Evolutionary conservation across 2,113 vertebrate genomes (phyloP), one percentile per base, ranked within the genome.

Genomic region (Rhinogobius similis): DNA sequence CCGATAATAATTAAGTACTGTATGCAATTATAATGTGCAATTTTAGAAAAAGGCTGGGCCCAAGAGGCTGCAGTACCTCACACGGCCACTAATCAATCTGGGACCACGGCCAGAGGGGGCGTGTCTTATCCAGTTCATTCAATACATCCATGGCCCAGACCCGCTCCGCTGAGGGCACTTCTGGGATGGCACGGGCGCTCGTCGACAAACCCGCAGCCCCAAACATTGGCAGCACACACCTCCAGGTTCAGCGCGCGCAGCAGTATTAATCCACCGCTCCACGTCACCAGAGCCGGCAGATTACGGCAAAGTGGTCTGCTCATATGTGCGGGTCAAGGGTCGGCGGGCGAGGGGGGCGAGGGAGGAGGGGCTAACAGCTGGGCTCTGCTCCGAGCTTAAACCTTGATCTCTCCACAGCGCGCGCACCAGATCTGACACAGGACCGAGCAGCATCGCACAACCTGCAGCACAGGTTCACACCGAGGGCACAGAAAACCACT

Each of bases 301-400:
- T 89, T 88, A 86, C 65, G 63, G 58, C 59, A 85, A 87, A 91
- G 85, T 87, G 87, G 81, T 89, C 71, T 84, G 81, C 84, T 91
- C 81, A 85, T 82, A 82, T 70, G 84, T 84, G 84, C 58, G 74
- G 81, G 77, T 83, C 82, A 78, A 16, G 18, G 46, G 46, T 50
- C 44, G 11, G 72, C 79, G 83, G 75, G 71, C 72, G 79, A 66
- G 72, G 68, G 69, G 64, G 76, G 75, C 12, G 23, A 29, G 83
- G 65, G 76, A 74, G 75, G 70, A 71, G 68, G 73, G 67, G 68
- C 73, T 82, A 89, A 91, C 91, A 92, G 89, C 87, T 90, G 90
- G 87, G 78, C 72, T 18, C 53, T 16, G 53, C 53, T 56, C 53
- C 23, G 26, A 12, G 24, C 53, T 56, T 29, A 56, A 56, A 56